Evolutionary conservation across 2,113 vertebrate species (phyloP), one percentile per base, ranked within the genome.

Genomic region (Leucoraja erinaceus): DNA sequence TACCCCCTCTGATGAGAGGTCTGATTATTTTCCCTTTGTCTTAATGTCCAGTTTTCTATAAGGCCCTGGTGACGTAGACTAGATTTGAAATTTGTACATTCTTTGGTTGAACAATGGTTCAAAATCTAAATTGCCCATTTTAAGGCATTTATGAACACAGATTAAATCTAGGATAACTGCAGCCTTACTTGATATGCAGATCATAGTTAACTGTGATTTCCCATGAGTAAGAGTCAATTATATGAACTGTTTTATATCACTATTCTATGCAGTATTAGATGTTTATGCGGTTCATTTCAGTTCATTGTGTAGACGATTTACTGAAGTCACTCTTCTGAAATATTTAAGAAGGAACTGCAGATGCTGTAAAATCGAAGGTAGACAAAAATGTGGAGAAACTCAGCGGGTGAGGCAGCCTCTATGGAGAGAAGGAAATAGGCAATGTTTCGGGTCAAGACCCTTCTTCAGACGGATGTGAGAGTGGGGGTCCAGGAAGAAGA

Each of bases 111-210:
- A 90, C 18, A 25, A 56, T 25, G 5, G 56, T 66, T 28, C 66
- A 70, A 31, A 70, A 22, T 68, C 38, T 90, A 70, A 66, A 70
- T 38, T 1, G 22, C 16, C 31, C 63, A 47, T 33, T 11, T 90
- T 70, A 90, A 90, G 88, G 66, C 31, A 90, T 18, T 70, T 70
- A 90, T 31, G 5, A 20, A 59, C 31, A 70, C 66, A 9, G 28
- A 31, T 63, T 88, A 31, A 28, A 61, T 68, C 38, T 18, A 90
- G 31, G 88, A 22, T 90, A 70, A 25, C 88, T 70, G 63, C 12
- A n/a, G 54, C 10, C 25, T 86, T 61, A n/a, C 63, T 47, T 66
- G 88, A 70, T 90, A 68, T 90, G 66, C 63, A 90, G 88, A 70
- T 86, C 70, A 70, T 90, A 90, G 25, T 90, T 90, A 72, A 59